phyloP scores from a whole-genome alignment of 2,888 invertebrate genomes.

The Drosophila flavopinicola region DNA sequence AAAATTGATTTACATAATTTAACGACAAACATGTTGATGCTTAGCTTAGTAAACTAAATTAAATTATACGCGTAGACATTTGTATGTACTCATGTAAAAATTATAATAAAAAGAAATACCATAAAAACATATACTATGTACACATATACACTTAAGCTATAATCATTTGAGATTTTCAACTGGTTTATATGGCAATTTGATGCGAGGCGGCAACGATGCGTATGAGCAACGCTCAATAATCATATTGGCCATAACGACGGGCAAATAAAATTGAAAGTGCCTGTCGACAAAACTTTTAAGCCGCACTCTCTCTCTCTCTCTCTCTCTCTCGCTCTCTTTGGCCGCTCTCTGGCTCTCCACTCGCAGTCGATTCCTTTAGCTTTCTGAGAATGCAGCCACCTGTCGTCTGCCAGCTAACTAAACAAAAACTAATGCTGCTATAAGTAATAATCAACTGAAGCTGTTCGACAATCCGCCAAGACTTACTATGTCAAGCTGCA shows the following conservation, averaged over 20 bases:
- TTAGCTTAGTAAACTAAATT: slow-evolving; percentile 68
- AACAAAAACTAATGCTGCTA: slow-evolving; percentile 52
- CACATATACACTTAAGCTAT: neutral
- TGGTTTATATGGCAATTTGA: slow-evolving; percentile 14
- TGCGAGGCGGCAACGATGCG: slow-evolving; percentile 58
- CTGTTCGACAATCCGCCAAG: slow-evolving; percentile 48
- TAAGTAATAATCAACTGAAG: slow-evolving; percentile 59
- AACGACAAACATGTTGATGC: slow-evolving; percentile 42
- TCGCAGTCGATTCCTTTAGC: neutral
- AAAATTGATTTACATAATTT: slow-evolving; percentile 22
- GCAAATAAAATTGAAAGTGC: slow-evolving; percentile 75
- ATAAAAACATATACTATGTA: neutral
- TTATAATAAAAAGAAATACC: slow-evolving; percentile 33
- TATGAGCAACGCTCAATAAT: slow-evolving; percentile 69
- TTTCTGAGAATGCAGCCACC: slow-evolving; percentile 42
- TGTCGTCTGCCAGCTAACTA: slow-evolving; percentile 41
- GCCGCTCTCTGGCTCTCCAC: neutral
- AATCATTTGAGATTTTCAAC: slow-evolving; percentile 3
- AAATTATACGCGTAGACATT: slow-evolving; percentile 68
- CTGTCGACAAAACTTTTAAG: slow-evolving; percentile 27
- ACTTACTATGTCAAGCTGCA: slow-evolving; percentile 57
- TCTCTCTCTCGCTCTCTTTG: neutral
- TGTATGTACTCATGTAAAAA: slow-evolving; percentile 57
- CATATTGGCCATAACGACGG: slow-evolving; percentile 56
- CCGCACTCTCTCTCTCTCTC: neutral